phyloP scores from a whole-genome alignment of 2,888 invertebrate species.

The Zonitis immaculata region DNA sequence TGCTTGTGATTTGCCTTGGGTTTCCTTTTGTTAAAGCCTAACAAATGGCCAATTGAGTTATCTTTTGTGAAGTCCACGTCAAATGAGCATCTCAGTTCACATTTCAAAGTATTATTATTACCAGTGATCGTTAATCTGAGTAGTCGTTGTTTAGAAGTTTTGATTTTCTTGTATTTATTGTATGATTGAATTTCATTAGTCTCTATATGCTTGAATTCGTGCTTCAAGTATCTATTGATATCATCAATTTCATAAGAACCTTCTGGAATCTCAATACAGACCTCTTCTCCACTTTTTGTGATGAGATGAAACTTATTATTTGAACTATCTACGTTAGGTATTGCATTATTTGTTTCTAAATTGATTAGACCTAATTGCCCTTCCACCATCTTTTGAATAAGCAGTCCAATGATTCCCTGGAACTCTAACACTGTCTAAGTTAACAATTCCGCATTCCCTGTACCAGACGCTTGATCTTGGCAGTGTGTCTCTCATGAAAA shows the following conservation, averaged over 20 bases:
- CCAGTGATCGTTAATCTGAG: neutral
- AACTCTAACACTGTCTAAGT: constrained; percentile 26
- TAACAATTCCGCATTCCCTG: constrained; percentile 31
- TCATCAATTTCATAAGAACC: constrained; percentile 16
- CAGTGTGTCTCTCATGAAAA: constrained; percentile 42
- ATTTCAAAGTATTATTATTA: neutral
- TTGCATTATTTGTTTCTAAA: constrained; percentile 27
- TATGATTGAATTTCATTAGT: too few species aligned
- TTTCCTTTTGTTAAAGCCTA: neutral
- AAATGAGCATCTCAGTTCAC: neutral
- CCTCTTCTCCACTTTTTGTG: neutral
- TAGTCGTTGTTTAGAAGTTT: neutral
- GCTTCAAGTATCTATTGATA: constrained; percentile 3
- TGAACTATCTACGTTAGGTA: constrained; percentile 15
- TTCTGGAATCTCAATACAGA: constrained; percentile 1
- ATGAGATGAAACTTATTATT: constrained; percentile 3
- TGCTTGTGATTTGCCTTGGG: constrained; percentile 2
- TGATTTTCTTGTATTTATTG: neutral
- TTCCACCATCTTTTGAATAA: constrained; percentile 10
- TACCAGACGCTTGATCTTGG: constrained; percentile 26
- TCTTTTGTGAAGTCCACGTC: constrained; percentile 9
- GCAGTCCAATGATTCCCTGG: constrained; percentile 16
- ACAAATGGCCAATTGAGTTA: constrained; percentile 47
- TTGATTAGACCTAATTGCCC: constrained; percentile 18
- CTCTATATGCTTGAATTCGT: neutral